Base-by-base conservation (phyloP, 2,888 invertebrate genomes). In the Zele albiditarsus region DNA sequence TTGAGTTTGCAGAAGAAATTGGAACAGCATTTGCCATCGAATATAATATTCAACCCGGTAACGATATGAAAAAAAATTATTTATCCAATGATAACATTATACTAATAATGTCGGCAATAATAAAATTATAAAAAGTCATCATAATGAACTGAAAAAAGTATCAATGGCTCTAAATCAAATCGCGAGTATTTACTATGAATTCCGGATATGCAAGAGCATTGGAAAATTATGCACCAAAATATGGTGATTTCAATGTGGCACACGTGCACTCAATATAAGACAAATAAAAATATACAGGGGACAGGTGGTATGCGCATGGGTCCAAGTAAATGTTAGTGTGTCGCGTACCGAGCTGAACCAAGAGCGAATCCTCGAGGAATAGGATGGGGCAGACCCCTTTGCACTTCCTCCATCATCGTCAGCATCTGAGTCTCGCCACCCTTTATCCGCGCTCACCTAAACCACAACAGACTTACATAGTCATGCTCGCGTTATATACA, bases 291-390 rank as follows among this genome's bases (percentile, higher is more conserved):
- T 27, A 71, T 5, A 71, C 10, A 23, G 4, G 46, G 71, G 71
- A 79, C 42, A 75, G 73, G 79, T 83, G 82, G 20, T 84, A 85
- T 86, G 87, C 86, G 82, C 86, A 88, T 88, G 89, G 88, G 89
- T 89, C 88, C 88, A 89, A 88, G 87, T 85, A 86, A 82, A 86
- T 82, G 84, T 82, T 84, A 85, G 82, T 85, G 86, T 88, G 88
- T 86, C 89, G 87, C 89, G 87, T 89, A 89, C 89, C 89, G 88
- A 89, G 85, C 85, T 87, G 89, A 89, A 87, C 89, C 88, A 89
- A 85, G 88, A 88, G 81, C 87, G 85, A 84, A 89, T 88, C 89
- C 88, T 88, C 81, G 88, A 88, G 79, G 86, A 87, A 84, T 87
- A 88, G 83, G 87, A 88, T 84, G 87, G 85, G 84, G 85, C 84